Conservation (phyloP, 2,113 vertebrate genomes). For the Aphyosemion australe region DNA sequence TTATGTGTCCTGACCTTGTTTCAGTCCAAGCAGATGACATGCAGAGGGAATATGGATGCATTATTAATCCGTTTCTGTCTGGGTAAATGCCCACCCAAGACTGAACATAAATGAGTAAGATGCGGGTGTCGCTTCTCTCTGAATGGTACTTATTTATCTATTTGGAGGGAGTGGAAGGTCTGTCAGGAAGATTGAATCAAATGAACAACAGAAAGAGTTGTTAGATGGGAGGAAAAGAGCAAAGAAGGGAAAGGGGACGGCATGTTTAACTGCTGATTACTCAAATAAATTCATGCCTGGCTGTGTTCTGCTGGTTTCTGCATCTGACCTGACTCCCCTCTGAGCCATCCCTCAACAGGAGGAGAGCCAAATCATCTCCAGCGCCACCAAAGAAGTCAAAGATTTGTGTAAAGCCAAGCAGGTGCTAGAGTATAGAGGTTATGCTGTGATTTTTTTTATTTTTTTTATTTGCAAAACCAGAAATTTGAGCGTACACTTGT, state of each 20-base stretch:
- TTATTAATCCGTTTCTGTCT: conserved; percentile 57
- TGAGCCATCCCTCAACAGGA: conserved; percentile 12
- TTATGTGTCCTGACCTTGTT: conserved; percentile 42
- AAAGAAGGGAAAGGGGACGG: conserved; percentile 22
- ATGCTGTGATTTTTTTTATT: too few relatives aligned
- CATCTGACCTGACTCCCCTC: conserved; percentile 7
- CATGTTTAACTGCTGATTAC: conserved; percentile 47
- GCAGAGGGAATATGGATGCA: conserved; percentile 40
- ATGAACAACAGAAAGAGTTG: conserved; percentile 47
- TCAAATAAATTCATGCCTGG: conserved; percentile 32
- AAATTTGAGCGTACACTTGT: too few relatives aligned
- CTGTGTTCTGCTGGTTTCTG: conserved; percentile 32
- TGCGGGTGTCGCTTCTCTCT: conserved; percentile 16
- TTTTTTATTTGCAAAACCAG: too few relatives aligned
- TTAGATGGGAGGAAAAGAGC: conserved; percentile 32
- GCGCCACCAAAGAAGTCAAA: conserved; percentile 1
- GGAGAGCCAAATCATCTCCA: conserved; percentile 27
- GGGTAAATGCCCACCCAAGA: conserved; percentile 44
- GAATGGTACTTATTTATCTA: conserved; percentile 60
- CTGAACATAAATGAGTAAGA: conserved; percentile 36
- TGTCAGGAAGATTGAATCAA: conserved; percentile 54
- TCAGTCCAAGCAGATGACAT: conserved; percentile 31
- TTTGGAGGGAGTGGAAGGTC: conserved; percentile 53
- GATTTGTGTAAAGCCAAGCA: conserved; percentile 7
- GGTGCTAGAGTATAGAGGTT: neutral